A percentile compares a stretch with the other conserved stretches of the same genome.
These are phyloP conservation scores for Mormyrops boulengeri DNA, from an alignment of 2,797 vertebrate genomes.

Conservation along the genomic window DNA sequence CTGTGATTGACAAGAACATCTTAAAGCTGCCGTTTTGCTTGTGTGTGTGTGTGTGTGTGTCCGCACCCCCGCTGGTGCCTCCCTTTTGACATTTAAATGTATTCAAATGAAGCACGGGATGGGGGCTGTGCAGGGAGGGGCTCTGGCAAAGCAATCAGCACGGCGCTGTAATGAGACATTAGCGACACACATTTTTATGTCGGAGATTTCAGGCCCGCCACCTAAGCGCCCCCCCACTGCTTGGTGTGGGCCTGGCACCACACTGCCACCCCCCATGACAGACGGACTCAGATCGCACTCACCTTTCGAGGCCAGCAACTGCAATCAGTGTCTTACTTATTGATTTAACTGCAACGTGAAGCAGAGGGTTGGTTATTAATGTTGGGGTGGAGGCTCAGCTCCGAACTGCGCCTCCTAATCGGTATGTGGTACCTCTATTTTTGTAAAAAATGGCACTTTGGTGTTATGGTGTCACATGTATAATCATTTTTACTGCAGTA, in stretches of 20 bases:
- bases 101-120: conserved; percentile 50
- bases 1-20: conserved; percentile 33
- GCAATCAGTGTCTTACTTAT: conserved; percentile 36
- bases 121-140: conserved; percentile 41
- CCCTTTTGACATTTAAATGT: conserved; percentile 49
- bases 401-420: conserved; percentile 1
- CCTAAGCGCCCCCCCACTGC: not conserved
- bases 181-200: conserved; percentile 32
- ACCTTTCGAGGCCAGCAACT: conserved; percentile 37
- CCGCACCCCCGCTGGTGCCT: conserved; percentile 30
- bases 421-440: not conserved
- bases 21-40: conserved; percentile 40
- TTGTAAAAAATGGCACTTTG: not conserved
- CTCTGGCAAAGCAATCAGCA: conserved; percentile 48
- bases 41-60: conserved; percentile 25
- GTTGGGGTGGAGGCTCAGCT: conserved; percentile 22
- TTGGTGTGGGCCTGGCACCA: conserved; percentile 25
- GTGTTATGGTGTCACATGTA: not conserved
- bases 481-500: conserved; percentile 2
- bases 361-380: conserved; percentile 30
- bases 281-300: not conserved
- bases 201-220: conserved; percentile 15
- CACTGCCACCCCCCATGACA: not conserved
- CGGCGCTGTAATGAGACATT: conserved; percentile 51
- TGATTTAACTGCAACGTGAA: conserved; percentile 40